Conservation (phyloP, 1,140 invertebrate genomes). For the Heliconius hewitsoni region DNA sequence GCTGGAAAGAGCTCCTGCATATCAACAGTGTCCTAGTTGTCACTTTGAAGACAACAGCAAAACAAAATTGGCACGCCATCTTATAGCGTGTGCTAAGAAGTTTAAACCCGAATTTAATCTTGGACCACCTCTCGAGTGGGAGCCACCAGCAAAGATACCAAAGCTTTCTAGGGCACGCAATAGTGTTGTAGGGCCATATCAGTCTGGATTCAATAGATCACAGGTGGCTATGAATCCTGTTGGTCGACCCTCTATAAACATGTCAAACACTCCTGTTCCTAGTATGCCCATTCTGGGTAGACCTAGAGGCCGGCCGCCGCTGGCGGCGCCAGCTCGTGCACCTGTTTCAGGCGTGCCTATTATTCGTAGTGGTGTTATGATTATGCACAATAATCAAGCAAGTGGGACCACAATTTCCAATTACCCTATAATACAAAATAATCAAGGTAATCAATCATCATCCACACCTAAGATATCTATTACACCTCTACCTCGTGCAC, state of each 20-base stretch:
- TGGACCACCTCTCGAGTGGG: constrained; percentile 92
- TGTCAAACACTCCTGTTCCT: constrained; percentile 51
- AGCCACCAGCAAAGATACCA: constrained; percentile 95
- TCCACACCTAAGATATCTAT: constrained; percentile 93
- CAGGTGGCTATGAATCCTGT: constrained; percentile 64
- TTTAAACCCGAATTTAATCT: constrained; percentile 94
- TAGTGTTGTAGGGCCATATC: constrained; percentile 69
- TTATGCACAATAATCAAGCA: constrained; percentile 72
- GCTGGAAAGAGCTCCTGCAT: constrained; percentile 91
- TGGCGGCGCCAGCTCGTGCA: constrained; percentile 54
- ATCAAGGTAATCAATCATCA: constrained; percentile 60
- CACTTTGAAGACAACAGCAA: constrained; percentile 97
- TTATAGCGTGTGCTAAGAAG: constrained; percentile 93
- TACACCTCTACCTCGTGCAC: constrained; percentile 90
- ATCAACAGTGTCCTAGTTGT: constrained; percentile 96
- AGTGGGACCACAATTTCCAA: constrained; percentile 69
- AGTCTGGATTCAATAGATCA: constrained; percentile 60
- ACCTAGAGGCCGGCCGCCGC: constrained; percentile 70
- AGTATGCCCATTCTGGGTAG: constrained; percentile 62
- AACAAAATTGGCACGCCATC: constrained; percentile 93
- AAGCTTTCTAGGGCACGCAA: constrained; percentile 81
- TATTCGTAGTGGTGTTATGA: constrained; percentile 75
- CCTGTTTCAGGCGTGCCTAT: constrained; percentile 73
- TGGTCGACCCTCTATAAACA: constrained; percentile 62
- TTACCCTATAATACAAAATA: constrained; percentile 70